Conservation (phyloP, 2,797 vertebrate genomes). For the Characodon lateralis region DNA sequence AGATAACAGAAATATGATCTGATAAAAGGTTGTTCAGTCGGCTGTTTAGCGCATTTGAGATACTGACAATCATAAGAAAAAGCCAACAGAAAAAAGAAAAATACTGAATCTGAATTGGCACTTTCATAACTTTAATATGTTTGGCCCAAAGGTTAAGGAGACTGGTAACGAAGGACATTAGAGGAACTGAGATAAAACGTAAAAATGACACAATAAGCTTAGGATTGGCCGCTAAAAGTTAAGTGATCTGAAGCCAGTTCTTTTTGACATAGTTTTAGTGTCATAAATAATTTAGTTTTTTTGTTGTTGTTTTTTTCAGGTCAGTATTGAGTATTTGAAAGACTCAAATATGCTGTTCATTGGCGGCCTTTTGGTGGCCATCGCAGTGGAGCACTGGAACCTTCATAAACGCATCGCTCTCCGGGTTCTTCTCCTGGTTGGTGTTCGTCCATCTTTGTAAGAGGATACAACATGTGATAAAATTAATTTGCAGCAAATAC, state of each 20-base stretch:
- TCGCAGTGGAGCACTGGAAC: constrained; percentile 90
- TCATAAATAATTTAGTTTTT: not conserved
- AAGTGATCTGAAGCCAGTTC: not conserved
- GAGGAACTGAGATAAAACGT: not conserved
- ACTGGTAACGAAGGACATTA: not conserved
- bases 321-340: constrained; percentile 87
- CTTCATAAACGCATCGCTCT: constrained; percentile 94
- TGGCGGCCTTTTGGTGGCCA: constrained; percentile 91
- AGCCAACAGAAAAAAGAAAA: not conserved
- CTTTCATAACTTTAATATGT: not conserved
- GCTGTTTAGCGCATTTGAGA: not conserved
- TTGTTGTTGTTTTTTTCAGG: constrained; percentile 76
- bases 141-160: not conserved
- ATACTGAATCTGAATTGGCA: not conserved
- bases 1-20: not conserved
- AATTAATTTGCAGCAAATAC: not conserved
- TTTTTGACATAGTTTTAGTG: not conserved
- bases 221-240: too few species aligned
- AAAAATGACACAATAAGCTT: not conserved
- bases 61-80: not conserved
- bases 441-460: constrained; percentile 93
- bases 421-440: constrained; percentile 84
- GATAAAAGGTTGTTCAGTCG: not conserved
- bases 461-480: constrained; percentile 42
- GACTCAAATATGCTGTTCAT: constrained; percentile 93